Evolutionary conservation across 2,113 vertebrate genomes (phyloP), one percentile per base, ranked within the genome.

Genomic region (Todiramphus chloris): DNA sequence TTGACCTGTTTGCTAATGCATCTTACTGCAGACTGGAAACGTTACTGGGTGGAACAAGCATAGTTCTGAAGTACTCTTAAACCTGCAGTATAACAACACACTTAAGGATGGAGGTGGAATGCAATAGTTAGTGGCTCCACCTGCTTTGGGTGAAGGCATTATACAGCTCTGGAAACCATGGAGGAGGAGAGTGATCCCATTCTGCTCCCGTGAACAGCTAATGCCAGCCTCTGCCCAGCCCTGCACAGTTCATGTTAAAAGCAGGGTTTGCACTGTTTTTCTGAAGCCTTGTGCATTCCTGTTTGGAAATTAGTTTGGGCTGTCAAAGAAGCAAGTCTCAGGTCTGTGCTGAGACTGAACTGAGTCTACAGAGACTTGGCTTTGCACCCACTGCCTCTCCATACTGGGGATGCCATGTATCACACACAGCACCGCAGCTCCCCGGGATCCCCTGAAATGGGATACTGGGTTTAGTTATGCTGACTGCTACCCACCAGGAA

Each of bases 321-420:
- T 83, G 21, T 7, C 16, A 16, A 2, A 53, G 53, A 53, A 74
- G 55, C 44, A 74, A 31, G 7, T 39, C 33, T 39, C 6, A 4
- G 28, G 51, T 20, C 13, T 37, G 39, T 23, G 31, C 15, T 14
- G 19, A 41, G 50, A 8, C 58, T 17, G 56, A 37, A 37, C 58
- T 37, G n/a, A 30, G 41, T 7, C 56, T 68, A 8, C 1, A 10
- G 16, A 69, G 33, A 35, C 0, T 1, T 5, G 53, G 6, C 74
- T 81, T 46, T 58, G 74, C 9, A 23, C 20, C 12, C n/a, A 1
- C 28, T n/a, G 11, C 35, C 15, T 37, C 41, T 50, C 51, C 0
- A 2, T 8, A 28, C 67, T 30, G 43, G 50, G 30, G 16, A 33
- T 64, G 33, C n/a, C 1, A 1, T 9, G 1, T 31, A 4, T 58